A percentile compares a stretch with the other conserved stretches of the same genome.
phyloP scores from a whole-genome alignment of 2,888 invertebrate genomes.

The Lamellibrachia columna region DNA sequence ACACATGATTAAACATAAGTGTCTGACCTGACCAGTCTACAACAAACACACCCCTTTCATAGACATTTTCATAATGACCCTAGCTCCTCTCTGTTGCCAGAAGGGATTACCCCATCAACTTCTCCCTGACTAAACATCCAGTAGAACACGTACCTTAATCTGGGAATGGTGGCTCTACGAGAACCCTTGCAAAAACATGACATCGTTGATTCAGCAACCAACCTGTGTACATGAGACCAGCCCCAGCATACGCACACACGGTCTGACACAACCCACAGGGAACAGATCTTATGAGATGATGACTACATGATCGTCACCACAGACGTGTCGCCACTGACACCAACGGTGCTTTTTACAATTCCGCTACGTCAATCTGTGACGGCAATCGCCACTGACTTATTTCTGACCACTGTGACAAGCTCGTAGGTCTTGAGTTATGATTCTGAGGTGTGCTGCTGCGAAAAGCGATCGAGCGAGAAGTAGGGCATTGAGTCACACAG shows the following conservation, averaged over 20 bases:
- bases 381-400: not conserved
- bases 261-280: not conserved
- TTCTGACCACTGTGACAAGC: not conserved
- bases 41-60: not conserved
- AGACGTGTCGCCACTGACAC: not conserved
- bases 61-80: not conserved
- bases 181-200: not conserved
- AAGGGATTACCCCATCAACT: not conserved
- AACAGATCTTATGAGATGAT: not conserved
- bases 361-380: not conserved
- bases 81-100: not conserved
- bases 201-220: not conserved
- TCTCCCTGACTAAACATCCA: not conserved
- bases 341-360: not conserved
- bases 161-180: not conserved
- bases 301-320: not conserved
- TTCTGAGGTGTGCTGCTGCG: not conserved
- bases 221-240: not conserved
- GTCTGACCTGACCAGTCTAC: not conserved
- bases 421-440: not conserved
- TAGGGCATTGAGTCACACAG: not conserved
- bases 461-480: too few relatives aligned
- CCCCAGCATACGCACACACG: not conserved
- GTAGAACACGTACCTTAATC: not conserved
- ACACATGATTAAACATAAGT: too few relatives aligned